Conservation (phyloP, 2,888 invertebrate genomes). For the Fragum sueziense region DNA sequence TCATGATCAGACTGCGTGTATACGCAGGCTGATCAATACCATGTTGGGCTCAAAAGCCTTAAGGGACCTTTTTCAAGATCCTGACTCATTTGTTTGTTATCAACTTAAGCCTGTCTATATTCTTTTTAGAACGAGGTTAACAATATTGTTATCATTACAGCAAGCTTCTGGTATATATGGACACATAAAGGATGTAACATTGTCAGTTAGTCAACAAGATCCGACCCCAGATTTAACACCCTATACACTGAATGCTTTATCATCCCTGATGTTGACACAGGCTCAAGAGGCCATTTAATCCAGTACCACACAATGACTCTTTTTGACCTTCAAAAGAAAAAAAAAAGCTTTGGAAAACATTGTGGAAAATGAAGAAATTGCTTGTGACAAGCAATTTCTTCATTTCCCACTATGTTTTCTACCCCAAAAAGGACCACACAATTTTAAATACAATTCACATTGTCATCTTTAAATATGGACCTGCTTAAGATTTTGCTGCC, state of each 20-base stretch:
- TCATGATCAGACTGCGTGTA: too few species aligned
- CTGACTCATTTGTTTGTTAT: too few species aligned
- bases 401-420: not conserved
- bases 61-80: too few species aligned
- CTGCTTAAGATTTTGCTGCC: not conserved
- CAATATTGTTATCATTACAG: slow-evolving; percentile 83
- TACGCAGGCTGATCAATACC: too few species aligned
- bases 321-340: too few species aligned
- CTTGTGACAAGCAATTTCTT: not conserved
- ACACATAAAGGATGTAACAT: slow-evolving; percentile 88
- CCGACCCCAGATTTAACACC: slow-evolving; percentile 97
- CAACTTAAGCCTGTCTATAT: not conserved
- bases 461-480: not conserved
- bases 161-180: slow-evolving; percentile 95
- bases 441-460: not conserved
- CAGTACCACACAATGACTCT: too few species aligned
- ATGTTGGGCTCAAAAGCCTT: too few species aligned
- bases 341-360: too few species aligned
- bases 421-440: not conserved
- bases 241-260: slow-evolving; percentile 93
- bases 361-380: too few species aligned
- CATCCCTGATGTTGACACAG: slow-evolving; percentile 96
- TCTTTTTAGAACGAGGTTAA: not conserved
- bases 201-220: slow-evolving; percentile 93
- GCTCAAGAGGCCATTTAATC: slow-evolving; percentile 99